Conservation (phyloP, 2,888 invertebrate species). For the Noctua fimbriata region DNA sequence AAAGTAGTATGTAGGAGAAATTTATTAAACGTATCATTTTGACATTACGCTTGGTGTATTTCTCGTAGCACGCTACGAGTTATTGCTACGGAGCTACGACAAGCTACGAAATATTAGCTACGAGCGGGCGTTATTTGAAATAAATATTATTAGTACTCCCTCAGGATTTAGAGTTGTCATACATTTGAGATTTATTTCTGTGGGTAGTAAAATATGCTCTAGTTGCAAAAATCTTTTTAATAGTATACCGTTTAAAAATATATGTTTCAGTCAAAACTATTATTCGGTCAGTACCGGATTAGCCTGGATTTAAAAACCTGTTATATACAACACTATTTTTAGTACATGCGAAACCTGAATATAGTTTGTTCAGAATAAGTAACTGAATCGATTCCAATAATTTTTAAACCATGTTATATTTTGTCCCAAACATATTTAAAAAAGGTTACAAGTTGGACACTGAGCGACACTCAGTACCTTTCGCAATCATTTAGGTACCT, state of each 20-base stretch:
- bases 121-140: conserved; percentile 41
- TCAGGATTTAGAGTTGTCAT: conserved; percentile 34
- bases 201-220: conserved; percentile 15
- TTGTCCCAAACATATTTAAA: no score
- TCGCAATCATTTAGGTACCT: no score
- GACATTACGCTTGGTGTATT: conserved; percentile 55
- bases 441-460: no score
- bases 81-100: conserved; percentile 66
- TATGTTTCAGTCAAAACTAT: neutral
- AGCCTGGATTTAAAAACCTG: neutral
- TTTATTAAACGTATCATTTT: conserved; percentile 56
- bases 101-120: conserved; percentile 62
- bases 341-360: no score
- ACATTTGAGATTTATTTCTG: conserved; percentile 40
- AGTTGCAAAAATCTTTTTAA: neutral
- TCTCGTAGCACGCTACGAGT: conserved; percentile 59
- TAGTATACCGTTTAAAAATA: neutral
- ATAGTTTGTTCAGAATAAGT: no score
- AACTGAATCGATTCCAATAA: no score
- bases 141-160: conserved; percentile 52
- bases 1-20: conserved; percentile 30
- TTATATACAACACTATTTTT: no score
- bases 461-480: no score
- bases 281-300: neutral
- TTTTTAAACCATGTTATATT: no score